Percentiles rank a stretch among this genome's conserved stretches.
phyloP scores from a whole-genome alignment of 2,797 vertebrate genomes.

The Molossus alvarezi region DNA sequence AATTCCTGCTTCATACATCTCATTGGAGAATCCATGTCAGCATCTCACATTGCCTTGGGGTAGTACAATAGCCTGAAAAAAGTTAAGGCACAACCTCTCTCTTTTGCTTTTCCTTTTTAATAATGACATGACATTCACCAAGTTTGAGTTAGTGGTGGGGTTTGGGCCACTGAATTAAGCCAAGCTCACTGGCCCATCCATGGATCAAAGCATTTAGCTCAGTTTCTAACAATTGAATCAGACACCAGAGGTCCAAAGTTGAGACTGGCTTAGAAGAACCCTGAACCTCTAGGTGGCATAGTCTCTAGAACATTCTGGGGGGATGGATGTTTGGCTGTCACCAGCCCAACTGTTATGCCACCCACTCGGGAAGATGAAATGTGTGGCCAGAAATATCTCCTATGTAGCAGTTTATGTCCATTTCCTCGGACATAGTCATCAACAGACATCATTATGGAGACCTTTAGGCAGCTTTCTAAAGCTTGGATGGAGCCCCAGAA shows the following conservation, averaged over 20 bases:
- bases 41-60: not conserved
- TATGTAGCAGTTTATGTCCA: not conserved
- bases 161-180: not conserved
- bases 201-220: not conserved
- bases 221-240: not conserved
- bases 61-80: not conserved
- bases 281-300: not conserved
- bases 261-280: not conserved
- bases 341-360: not conserved
- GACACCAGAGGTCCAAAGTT: not conserved
- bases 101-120: not conserved
- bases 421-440: not conserved
- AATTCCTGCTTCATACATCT: not conserved
- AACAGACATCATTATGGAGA: not conserved
- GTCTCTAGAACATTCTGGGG: not conserved
- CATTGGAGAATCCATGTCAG: not conserved
- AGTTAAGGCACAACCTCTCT: not conserved
- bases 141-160: not conserved
- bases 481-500: not conserved
- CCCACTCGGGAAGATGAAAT: not conserved
- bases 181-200: not conserved
- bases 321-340: not conserved
- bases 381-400: not conserved
- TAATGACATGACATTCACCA: not conserved
- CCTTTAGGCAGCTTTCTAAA: not conserved